These are phyloP conservation scores for Cheilosia variabilis DNA, from an alignment of 2,888 invertebrate genomes.

Conservation along the genomic window DNA sequence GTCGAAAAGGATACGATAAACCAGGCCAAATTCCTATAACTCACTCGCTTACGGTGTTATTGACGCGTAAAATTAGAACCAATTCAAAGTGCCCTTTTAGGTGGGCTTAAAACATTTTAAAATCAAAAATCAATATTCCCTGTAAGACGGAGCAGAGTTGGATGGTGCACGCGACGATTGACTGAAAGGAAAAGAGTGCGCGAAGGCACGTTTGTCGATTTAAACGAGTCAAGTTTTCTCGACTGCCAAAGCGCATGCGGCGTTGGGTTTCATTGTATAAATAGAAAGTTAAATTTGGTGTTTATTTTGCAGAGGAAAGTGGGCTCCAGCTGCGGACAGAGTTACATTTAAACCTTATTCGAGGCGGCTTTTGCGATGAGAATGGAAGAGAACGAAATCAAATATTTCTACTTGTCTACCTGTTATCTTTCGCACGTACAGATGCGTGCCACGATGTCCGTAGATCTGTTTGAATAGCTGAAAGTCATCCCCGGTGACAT, in stretches of 20 bases:
- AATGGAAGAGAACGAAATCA: too few species aligned
- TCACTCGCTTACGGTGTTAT: constrained; percentile 28
- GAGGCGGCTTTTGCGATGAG: too few species aligned
- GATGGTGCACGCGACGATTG: constrained; percentile 35
- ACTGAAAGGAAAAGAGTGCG: neutral
- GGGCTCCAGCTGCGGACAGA: too few species aligned
- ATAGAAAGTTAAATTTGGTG: neutral
- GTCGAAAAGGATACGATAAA: constrained; percentile 18
- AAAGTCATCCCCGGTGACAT: too few species aligned
- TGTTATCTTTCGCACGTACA: too few species aligned
- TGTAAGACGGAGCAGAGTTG: neutral
- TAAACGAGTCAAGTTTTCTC: neutral
- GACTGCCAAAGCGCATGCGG: neutral
- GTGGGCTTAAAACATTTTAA: neutral
- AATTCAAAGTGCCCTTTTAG: constrained; percentile 45
- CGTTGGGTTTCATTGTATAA: neutral
- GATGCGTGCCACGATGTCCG: too few species aligned
- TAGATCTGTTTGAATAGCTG: too few species aligned
- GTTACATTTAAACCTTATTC: too few species aligned
- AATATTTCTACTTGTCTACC: too few species aligned
- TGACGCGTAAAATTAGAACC: constrained; percentile 66
- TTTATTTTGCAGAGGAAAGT: too few species aligned
- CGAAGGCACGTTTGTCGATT: neutral
- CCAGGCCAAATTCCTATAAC: constrained; percentile 39
- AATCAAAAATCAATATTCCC: neutral